Evolutionary conservation across 1,140 invertebrate genomes (phyloP).

Genomic region (Drosophila ficusphila): DNA sequence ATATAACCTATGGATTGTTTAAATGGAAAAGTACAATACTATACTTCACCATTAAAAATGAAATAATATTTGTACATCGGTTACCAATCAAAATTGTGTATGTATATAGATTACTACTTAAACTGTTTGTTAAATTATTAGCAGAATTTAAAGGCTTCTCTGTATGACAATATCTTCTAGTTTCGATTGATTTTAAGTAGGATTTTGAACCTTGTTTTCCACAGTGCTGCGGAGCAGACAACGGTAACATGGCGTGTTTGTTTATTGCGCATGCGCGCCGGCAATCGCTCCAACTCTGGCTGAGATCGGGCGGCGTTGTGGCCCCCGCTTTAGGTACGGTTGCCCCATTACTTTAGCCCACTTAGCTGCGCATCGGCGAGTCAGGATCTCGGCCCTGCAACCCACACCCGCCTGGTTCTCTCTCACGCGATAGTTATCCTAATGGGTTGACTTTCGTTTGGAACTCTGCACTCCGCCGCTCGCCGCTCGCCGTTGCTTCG

Average conservation of each 20-base stretch:
- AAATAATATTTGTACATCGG: no score
- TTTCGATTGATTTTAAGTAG: no score
- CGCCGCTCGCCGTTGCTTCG: constrained; percentile 1
- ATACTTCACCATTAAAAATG: no score
- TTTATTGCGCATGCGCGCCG: constrained; percentile 79
- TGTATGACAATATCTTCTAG: no score
- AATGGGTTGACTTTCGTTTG: constrained; percentile 81
- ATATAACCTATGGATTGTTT: no score
- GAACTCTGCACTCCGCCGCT: constrained; percentile 12
- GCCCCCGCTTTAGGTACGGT: constrained; percentile 40
- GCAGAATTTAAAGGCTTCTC: neutral
- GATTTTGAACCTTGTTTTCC: constrained; percentile 1
- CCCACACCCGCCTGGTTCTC: constrained; percentile 43
- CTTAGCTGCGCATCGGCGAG: constrained; percentile 71
- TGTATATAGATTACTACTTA: no score
- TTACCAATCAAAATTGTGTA: no score
- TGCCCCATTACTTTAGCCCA: constrained; percentile 76
- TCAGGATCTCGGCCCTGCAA: constrained; percentile 68
- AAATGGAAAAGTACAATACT: no score
- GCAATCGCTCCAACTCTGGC: constrained; percentile 60
- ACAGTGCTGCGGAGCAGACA: constrained; percentile 52
- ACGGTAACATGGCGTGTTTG: constrained; percentile 81
- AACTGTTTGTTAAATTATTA: no score
- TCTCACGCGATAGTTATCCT: constrained; percentile 82
- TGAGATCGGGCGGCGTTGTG: constrained; percentile 25